phyloP scores from a whole-genome alignment of 2,797 vertebrate species.

The Malacoctenus gilli region DNA sequence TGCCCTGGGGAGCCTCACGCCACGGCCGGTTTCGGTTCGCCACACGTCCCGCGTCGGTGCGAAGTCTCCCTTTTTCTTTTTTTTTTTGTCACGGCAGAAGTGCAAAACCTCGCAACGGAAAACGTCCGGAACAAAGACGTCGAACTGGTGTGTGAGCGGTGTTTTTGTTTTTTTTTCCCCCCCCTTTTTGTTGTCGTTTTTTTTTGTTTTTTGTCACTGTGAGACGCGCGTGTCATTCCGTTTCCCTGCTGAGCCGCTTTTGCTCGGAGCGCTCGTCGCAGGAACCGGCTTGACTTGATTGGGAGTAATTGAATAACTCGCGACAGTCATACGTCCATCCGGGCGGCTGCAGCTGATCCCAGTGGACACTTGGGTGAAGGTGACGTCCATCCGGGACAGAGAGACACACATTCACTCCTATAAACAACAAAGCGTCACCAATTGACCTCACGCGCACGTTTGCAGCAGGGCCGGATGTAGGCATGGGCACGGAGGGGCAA shows the following conservation, averaged over 20 bases:
- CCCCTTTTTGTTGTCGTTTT: too few relatives aligned
- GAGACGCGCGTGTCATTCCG: constrained; percentile 9
- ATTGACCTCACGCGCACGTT: too few relatives aligned
- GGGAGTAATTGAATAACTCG: too few relatives aligned
- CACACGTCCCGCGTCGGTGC: constrained; percentile 10
- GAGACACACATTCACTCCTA: too few relatives aligned
- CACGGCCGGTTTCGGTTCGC: constrained; percentile 45
- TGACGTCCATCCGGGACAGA: too few relatives aligned
- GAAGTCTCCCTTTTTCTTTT: constrained; percentile 42
- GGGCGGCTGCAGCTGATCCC: too few relatives aligned
- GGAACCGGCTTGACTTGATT: constrained; percentile 6
- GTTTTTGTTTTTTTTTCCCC: too few relatives aligned
- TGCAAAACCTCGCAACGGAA: constrained; percentile 22
- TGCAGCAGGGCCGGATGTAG: too few relatives aligned
- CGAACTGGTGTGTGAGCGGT: constrained; percentile 3
- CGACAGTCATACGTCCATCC: neutral
- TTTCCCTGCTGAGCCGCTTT: constrained; percentile 1
- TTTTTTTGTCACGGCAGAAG: constrained; percentile 28
- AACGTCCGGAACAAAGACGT: neutral
- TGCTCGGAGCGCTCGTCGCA: constrained; percentile 4
- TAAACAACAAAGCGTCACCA: too few relatives aligned
- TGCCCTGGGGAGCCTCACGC: constrained; percentile 46
- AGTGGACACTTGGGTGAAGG: too few relatives aligned
- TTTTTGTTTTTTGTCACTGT: constrained; percentile 10
- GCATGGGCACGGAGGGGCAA: too few relatives aligned